phyloP scores from a whole-genome alignment of 2,113 vertebrate genomes.

The Dinomys branickii region DNA sequence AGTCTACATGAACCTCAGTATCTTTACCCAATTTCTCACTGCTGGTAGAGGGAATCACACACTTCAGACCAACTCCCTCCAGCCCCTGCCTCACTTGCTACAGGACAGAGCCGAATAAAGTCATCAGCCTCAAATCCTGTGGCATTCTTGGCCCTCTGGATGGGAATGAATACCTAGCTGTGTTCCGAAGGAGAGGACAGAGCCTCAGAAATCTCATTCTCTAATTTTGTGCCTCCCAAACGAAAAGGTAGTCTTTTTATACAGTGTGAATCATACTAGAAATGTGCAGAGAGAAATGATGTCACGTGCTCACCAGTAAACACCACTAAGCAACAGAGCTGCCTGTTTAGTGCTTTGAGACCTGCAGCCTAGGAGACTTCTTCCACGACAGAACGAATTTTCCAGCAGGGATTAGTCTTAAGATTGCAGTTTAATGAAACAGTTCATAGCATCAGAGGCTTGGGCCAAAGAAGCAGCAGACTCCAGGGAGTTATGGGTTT shows the following conservation, averaged over 20 bases:
- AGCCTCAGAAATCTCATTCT: not conserved
- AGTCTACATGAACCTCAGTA: not conserved
- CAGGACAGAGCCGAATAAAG: not conserved
- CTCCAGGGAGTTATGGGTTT: constrained; percentile 61
- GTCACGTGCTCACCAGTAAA: constrained; percentile 37
- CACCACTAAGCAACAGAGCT: not conserved
- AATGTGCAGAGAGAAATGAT: constrained; percentile 27
- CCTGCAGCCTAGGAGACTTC: constrained; percentile 23
- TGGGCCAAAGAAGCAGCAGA: not conserved
- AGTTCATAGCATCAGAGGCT: constrained; percentile 59
- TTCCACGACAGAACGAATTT: constrained; percentile 68
- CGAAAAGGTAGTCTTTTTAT: constrained; percentile 31
- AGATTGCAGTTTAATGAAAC: constrained; percentile 80
- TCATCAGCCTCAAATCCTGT: not conserved
- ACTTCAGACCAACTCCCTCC: not conserved
- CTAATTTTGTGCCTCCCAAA: constrained; percentile 9
- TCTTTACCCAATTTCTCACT: not conserved
- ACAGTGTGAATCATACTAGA: constrained; percentile 31
- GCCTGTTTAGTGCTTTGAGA: constrained; percentile 61
- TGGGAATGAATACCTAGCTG: fast-evolving
- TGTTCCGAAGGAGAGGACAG: not conserved
- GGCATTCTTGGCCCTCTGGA: not conserved
- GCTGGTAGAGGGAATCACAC: fast-evolving
- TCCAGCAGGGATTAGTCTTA: constrained; percentile 70
- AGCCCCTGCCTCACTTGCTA: not conserved